Evolutionary conservation across 2,888 invertebrate species (phyloP).

Genomic region (Latheticus oryzae): DNA sequence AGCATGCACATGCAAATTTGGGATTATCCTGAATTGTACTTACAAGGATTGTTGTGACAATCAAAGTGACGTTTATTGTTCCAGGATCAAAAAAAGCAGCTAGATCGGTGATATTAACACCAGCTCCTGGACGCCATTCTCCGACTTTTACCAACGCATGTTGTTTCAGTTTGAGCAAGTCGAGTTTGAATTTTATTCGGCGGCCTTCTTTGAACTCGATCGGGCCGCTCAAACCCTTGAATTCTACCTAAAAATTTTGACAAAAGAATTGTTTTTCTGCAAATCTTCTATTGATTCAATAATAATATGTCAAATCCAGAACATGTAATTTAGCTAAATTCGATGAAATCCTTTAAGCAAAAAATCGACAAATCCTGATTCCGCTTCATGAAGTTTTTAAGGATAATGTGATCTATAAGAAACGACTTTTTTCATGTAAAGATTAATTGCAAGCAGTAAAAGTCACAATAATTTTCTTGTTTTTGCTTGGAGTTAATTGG

Average conservation of each 20-base stretch:
- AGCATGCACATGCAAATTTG: slow-evolving; percentile 40
- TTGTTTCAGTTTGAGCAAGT: slow-evolving; percentile 79
- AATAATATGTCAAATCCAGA: slow-evolving; percentile 11
- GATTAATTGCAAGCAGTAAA: slow-evolving; percentile 21
- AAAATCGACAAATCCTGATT: slow-evolving; percentile 12
- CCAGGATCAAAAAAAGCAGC: slow-evolving; percentile 79
- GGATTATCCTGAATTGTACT: slow-evolving; percentile 57
- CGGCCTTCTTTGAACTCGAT: slow-evolving; percentile 84
- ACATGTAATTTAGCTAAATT: slow-evolving; percentile 6
- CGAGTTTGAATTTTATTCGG: slow-evolving; percentile 79
- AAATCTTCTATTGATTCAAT: slow-evolving; percentile 14
- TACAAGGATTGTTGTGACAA: slow-evolving; percentile 82
- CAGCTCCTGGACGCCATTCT: slow-evolving; percentile 76
- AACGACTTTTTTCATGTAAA: slow-evolving; percentile 14
- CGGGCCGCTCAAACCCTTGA: slow-evolving; percentile 83
- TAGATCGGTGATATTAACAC: slow-evolving; percentile 78
- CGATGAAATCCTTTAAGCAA: slow-evolving; percentile 1
- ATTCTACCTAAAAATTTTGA: slow-evolving; percentile 78
- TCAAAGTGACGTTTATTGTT: slow-evolving; percentile 78
- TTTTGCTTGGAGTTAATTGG: background rate
- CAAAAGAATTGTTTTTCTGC: no score
- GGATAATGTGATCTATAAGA: slow-evolving; percentile 15
- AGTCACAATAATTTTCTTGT: slow-evolving; percentile 11
- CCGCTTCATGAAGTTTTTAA: slow-evolving; percentile 13
- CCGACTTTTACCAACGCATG: slow-evolving; percentile 81